Evolutionary conservation across 2,797 vertebrate species (phyloP).

Genomic region (Acrossocheilus wenchowensis): DNA sequence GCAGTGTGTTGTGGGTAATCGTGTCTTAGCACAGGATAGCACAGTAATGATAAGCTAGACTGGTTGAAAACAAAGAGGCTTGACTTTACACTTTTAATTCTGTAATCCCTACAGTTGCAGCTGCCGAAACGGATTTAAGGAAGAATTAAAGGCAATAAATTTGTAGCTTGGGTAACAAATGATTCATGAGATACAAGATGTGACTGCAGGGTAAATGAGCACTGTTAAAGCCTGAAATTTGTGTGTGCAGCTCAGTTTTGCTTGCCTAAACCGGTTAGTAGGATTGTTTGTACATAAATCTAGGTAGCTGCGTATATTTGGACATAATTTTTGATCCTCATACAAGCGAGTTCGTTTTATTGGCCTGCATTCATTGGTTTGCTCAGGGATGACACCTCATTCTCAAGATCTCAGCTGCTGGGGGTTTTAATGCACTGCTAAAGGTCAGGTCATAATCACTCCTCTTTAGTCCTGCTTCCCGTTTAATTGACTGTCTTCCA

Average conservation of each 20-base stretch:
- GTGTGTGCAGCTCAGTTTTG: background rate
- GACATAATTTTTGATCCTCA: constrained; percentile 30
- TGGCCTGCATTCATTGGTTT: constrained; percentile 49
- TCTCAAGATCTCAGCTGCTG: constrained; percentile 48
- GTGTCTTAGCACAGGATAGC: background rate
- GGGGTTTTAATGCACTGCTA: constrained; percentile 76
- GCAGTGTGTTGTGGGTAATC: background rate
- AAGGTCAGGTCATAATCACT: constrained; percentile 82
- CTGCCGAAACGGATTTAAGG: background rate
- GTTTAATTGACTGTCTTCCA: constrained; percentile 82
- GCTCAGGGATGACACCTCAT: constrained; percentile 48
- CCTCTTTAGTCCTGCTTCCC: constrained; percentile 78
- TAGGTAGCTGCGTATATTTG: constrained; percentile 39
- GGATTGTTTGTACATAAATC: constrained; percentile 59
- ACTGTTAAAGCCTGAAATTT: constrained; percentile 54
- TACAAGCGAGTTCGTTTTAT: constrained; percentile 20
- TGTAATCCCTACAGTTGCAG: constrained; percentile 2
- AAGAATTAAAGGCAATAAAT: constrained; percentile 34
- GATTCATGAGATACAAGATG: constrained; percentile 31
- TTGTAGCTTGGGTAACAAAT: constrained; percentile 27
- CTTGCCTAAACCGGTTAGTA: constrained; percentile 43
- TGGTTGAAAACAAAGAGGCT: constrained; percentile 2
- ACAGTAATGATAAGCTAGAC: background rate
- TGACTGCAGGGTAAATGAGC: constrained; percentile 35
- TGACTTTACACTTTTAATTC: constrained; percentile 10